Base-by-base conservation (phyloP, 2,797 vertebrate species). In the Ammospiza maritima region DNA sequence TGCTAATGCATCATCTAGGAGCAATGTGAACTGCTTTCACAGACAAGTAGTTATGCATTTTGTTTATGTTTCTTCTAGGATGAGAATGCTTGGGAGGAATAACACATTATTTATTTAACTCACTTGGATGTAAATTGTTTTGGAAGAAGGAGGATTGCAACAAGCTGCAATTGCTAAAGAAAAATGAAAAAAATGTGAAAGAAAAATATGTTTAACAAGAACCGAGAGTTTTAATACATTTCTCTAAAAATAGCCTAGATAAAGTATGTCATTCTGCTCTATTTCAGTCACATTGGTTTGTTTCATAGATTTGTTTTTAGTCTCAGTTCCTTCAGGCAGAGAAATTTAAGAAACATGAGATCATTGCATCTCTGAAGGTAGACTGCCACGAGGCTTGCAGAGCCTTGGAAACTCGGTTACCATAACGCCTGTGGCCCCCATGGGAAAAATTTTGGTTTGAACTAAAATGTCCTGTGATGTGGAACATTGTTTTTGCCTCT, bases 211-310 rank as follows among this genome's bases (percentile, higher is more conserved):
- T 94, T 91, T 74, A 57, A 93, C 67, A 84, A 62, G 44, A 81
- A 73, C n/a, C 2, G 4, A 58, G 66, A 7, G 5, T 18, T 90
- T 95, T 83, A 78, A 72, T 94, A 40, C 17, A 36, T 75, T 84
- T 90, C 22, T 89, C 65, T 93, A 94, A 95, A 96, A 96, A 88
- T 92, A 94, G 34, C 21, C 48, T 74, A 67, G 87, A 71, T 89
- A 83, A 92, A 96, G 70, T 92, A 75, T 95, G 91, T 94, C 76
- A 83, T 94, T 91, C 85, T 95, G 89, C 60, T 96, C 93, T 94
- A 91, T 94, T 95, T 96, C 85, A 83, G 91, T 92, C 85, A 69
- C 69, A 74, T 57, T 3, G 7, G 62, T 88, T 95, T 89, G 89
- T 94, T 96, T 92, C 82, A 54, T 91, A 58, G 61, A 30, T 83